Conservation (phyloP, 2,113 vertebrate species). For the Clarias magur region DNA sequence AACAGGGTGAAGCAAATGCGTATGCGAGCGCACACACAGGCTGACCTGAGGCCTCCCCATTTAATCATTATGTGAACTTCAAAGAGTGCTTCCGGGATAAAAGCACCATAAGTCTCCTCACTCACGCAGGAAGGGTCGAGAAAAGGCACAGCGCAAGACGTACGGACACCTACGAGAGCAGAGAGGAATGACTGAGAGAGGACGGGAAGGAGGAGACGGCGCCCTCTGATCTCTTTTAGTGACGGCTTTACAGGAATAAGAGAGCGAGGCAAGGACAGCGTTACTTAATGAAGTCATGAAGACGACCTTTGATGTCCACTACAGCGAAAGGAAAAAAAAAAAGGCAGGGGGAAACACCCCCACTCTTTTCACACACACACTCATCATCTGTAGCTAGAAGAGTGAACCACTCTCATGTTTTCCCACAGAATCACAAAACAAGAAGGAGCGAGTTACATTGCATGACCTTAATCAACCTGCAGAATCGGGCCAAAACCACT, state of each 20-base stretch:
- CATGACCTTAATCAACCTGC: not conserved
- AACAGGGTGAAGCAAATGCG: constrained; percentile 21
- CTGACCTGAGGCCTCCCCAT: constrained; percentile 53
- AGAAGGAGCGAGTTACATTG: not conserved
- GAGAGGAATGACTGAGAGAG: constrained; percentile 52
- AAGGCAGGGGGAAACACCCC: not conserved
- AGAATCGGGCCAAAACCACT: not conserved
- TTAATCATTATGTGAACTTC: constrained; percentile 66
- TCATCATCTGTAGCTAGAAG: constrained; percentile 10
- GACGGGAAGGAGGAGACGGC: constrained; percentile 43
- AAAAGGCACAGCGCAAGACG: constrained; percentile 41
- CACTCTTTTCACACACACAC: constrained; percentile 33
- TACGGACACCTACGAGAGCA: constrained; percentile 46
- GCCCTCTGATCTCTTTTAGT: constrained; percentile 51
- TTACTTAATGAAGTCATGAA: constrained; percentile 59
- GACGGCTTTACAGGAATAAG: constrained; percentile 61
- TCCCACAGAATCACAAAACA: not conserved
- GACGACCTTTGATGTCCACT: constrained; percentile 68
- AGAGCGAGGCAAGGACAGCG: constrained; percentile 45
- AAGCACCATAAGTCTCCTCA: constrained; percentile 51
- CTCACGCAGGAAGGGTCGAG: constrained; percentile 44
- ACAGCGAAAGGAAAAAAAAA: constrained; percentile 52
- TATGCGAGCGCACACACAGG: not conserved
- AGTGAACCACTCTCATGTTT: not conserved
- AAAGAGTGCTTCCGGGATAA: constrained; percentile 62